Evolutionary conservation across 2,888 invertebrate genomes (phyloP).

Genomic region (Graphium colonna): DNA sequence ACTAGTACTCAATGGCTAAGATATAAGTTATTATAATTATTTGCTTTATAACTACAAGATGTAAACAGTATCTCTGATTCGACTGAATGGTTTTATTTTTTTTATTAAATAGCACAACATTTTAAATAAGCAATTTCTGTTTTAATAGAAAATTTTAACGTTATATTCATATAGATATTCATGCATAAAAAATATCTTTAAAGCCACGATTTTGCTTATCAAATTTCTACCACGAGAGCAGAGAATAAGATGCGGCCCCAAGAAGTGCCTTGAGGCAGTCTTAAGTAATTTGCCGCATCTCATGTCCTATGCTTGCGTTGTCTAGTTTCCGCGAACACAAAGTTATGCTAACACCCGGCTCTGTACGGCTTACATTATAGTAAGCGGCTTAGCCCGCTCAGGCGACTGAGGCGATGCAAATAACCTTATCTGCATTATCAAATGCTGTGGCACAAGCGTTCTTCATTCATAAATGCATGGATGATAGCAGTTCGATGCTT

Average conservation of each 20-base stretch:
- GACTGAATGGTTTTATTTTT: too few relatives aligned
- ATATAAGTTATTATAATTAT: too few relatives aligned
- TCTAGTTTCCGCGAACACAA: constrained; percentile 46
- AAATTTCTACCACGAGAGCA: too few relatives aligned
- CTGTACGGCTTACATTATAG: constrained; percentile 47
- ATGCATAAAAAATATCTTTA: too few relatives aligned
- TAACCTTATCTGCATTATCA: constrained; percentile 31
- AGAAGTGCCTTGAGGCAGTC: constrained; percentile 18
- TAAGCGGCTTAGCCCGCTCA: constrained; percentile 40
- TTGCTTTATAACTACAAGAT: too few relatives aligned
- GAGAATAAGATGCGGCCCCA: constrained; percentile 5
- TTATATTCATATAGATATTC: too few relatives aligned
- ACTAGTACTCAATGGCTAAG: too few relatives aligned
- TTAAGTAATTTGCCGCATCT: constrained; percentile 16
- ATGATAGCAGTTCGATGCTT: not conserved
- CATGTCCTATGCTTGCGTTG: constrained; percentile 18
- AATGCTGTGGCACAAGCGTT: constrained; percentile 26
- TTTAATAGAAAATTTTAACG: too few relatives aligned
- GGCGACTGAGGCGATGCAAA: constrained; percentile 39
- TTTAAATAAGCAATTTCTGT: too few relatives aligned
- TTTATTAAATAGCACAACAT: too few relatives aligned
- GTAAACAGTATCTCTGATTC: too few relatives aligned
- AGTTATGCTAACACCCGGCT: constrained; percentile 48
- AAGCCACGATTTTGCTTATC: too few relatives aligned
- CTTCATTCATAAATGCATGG: constrained; percentile 8